Base-by-base conservation (phyloP, 2,888 invertebrate species). In the Perdita meconis region DNA sequence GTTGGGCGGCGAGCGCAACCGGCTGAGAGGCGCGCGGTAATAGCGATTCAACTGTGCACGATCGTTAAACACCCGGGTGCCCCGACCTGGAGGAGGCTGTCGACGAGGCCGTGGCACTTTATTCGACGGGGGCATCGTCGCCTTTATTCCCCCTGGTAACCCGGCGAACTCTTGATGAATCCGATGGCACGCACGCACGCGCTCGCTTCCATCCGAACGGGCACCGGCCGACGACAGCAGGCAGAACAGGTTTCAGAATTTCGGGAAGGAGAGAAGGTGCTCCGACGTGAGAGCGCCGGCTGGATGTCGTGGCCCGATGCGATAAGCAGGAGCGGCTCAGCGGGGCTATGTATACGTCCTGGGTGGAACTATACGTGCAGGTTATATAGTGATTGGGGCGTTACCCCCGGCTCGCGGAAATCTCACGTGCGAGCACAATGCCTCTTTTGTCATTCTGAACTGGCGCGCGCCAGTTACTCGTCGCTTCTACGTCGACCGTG, bases 351-450 rank as follows among this genome's bases (percentile, higher is more conserved):
- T 63, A 44, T 59, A 19, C 36, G 8, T 30, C 2, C 30, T 57
- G 40, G 73, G 26, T 56, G 22, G 30, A 60, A 36, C 44, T 66
- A 75, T 61, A 61, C 40, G 40, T 19, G 47, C 38, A 40, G 64
- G 34, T 57, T 63, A 30, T 61, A 67, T 30, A 63, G 69, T 38
- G 69, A 70, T 70, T 61, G 56, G 55, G 72, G 69, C 67, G 73
- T 73, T 65, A 72, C 63, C 65, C 56, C 65, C 56, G 44, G 24
- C 74, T 59, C 72, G 83, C 51, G 60, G 84, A 83, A 81, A 77
- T 86, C 84, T 86, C 84, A 81, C 78, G 81, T 81, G 73, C 69
- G 57, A 60, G 72, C 59, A 84, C 84, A 84, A 84, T 84, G 78
- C 68, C 67, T 56, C 84, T 76, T 84, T 84, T 84, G 84, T 84